Percentiles rank a stretch among this genome's conserved stretches.
These are phyloP conservation scores for Tadarida brasiliensis DNA, from an alignment of 2,797 vertebrate genomes.

Conservation along the genomic window DNA sequence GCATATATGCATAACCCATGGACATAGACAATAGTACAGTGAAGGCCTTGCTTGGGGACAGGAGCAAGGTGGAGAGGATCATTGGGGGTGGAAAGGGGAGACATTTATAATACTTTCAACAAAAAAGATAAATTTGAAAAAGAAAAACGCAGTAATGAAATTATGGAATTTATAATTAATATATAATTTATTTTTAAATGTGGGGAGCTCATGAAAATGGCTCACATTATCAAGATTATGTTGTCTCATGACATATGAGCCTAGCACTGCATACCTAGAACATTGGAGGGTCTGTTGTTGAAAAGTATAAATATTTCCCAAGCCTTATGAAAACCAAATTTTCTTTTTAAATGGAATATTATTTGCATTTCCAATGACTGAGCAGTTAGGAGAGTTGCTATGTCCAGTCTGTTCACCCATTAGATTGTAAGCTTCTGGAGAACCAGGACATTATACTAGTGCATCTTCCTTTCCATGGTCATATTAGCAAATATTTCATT, in stretches of 20 bases:
- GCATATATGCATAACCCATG: too few species aligned
- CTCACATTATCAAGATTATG: background rate
- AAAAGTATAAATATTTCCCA: constrained; percentile 48
- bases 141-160: constrained; percentile 45
- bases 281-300: background rate
- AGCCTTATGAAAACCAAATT: background rate
- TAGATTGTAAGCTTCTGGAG: constrained; percentile 8
- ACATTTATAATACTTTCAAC: too few species aligned
- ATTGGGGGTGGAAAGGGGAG: too few species aligned
- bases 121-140: background rate
- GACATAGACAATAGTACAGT: too few species aligned
- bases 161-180: background rate
- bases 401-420: background rate
- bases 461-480: background rate
- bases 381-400: background rate
- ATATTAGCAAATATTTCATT: background rate
- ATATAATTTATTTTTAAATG: constrained; percentile 13
- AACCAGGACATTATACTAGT: background rate
- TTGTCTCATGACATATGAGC: background rate
- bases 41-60: too few species aligned
- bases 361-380: background rate
- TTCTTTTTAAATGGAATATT: constrained; percentile 3
- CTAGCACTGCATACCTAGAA: background rate
- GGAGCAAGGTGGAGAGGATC: too few species aligned
- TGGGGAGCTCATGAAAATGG: background rate